Base-by-base conservation (phyloP, 1,140 invertebrate genomes). In the Bombus picipes region DNA sequence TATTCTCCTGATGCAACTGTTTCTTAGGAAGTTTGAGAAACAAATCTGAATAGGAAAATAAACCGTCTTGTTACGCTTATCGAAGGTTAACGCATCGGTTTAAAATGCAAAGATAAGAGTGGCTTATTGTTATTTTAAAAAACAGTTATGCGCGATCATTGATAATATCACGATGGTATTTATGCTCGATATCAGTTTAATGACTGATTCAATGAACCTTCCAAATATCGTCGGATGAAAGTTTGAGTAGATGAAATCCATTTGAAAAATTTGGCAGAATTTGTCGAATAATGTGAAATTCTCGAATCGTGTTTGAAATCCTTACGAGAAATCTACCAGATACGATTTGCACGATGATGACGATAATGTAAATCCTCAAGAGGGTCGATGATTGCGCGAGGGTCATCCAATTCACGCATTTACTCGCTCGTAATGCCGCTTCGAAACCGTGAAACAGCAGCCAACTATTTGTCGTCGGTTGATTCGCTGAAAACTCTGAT, bases 351-450 rank as follows among this genome's bases (percentile, higher is more conserved):
- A 12, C 65, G 68, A n/a, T 28, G 57, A 65, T 37, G 68, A 41
- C 68, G 76, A 37, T 43, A 85, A 80, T 32, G 68, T 65, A 80
- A 80, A 80, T 85, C 72, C 76, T 80, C 66, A 85, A 80, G 83
- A 77, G 83, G 76, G 76, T 85, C 83, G 83, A 80, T 85, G 83
- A 85, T 85, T 85, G 76, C 43, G 81, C 65, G 81, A 77, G 81
- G 81, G 76, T 85, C 83, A 28, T 84, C 66, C 83, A 84, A 79
- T 79, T 84, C 75, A 79, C 47, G 74, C 82, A 84, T 84, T 78
- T 78, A 59, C 83, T 72, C 68, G 76, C 39, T 80, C 41, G 76
- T 76, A 72, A 85, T 85, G 76, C 76, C 76, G 39, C 66, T 85
- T 79, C 65, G 53, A 72, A 85, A 72, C 76, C 53, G 83, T 80